These are phyloP conservation scores for Amblyteles armatorius DNA, from an alignment of 2,888 invertebrate species.

Conservation along the genomic window DNA sequence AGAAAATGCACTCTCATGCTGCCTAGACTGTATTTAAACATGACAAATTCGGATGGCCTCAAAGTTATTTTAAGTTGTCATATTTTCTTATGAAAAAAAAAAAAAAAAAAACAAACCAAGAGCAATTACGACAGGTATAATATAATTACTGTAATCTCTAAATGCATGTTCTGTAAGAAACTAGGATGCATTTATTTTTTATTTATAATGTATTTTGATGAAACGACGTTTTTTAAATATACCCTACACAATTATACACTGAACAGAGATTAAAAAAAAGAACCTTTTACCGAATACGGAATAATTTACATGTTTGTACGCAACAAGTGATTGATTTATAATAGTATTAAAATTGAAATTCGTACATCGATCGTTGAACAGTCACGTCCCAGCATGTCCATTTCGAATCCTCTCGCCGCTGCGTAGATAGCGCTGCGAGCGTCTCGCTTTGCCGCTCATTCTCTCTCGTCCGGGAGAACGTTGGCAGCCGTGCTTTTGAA, in stretches of 20 bases:
- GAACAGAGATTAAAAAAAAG: constrained; percentile 8
- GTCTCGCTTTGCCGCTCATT: neutral
- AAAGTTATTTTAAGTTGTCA: constrained; percentile 72
- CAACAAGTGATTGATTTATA: constrained; percentile 48
- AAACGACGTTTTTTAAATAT: constrained; percentile 78
- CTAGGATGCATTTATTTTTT: constrained; percentile 81
- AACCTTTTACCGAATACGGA: constrained; percentile 10
- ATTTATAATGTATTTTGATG: constrained; percentile 79
- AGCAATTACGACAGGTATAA: constrained; percentile 54
- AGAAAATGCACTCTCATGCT: constrained; percentile 63
- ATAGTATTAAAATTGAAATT: constrained; percentile 48
- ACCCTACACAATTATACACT: constrained; percentile 68
- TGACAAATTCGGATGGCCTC: constrained; percentile 68
- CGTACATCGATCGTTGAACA: constrained; percentile 17
- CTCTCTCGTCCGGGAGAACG: neutral
- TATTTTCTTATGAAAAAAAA: constrained; percentile 68
- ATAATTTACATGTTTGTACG: constrained; percentile 61
- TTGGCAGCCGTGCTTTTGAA: constrained; percentile 43
- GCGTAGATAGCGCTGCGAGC: constrained; percentile 26
- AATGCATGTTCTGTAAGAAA: constrained; percentile 77
- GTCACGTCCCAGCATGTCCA: neutral
- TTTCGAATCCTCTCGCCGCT: constrained; percentile 40
- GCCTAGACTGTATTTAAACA: constrained; percentile 58
- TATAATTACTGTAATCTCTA: constrained; percentile 61
- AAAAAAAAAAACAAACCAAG: neutral